phyloP scores from a whole-genome alignment of 2,797 vertebrate genomes.

The Streptopelia turtur region DNA sequence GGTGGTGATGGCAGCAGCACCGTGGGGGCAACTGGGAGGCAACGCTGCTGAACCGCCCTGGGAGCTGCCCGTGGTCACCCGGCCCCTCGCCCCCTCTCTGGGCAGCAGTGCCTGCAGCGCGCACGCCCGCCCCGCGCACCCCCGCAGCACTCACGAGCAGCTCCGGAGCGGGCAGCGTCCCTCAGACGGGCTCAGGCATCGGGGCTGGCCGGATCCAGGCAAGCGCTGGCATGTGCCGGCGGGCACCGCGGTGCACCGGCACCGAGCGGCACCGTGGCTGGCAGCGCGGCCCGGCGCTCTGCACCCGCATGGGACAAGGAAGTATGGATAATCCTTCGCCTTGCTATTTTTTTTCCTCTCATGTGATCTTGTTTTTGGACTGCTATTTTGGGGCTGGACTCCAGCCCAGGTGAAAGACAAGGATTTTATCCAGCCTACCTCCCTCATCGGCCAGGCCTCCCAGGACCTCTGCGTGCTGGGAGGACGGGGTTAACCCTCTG shows the following conservation, averaged over 20 bases:
- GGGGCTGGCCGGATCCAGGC: fast-evolving
- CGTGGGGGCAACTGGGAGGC: background rate
- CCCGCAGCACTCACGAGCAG: background rate
- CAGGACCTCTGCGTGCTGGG: background rate
- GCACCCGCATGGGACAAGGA: background rate
- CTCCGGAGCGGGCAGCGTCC: background rate
- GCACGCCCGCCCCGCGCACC: fast-evolving
- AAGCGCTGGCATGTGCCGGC: fast-evolving
- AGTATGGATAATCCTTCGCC: conserved; percentile 29
- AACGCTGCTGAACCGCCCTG: fast-evolving
- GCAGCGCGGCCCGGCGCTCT: background rate
- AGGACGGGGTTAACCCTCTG: background rate
- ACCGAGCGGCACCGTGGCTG: background rate
- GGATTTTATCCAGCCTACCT: conserved; percentile 46
- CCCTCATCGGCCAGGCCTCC: background rate
- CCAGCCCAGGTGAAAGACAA: conserved; percentile 76
- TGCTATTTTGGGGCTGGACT: conserved; percentile 78
- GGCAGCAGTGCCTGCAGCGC: background rate
- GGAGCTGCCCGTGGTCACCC: background rate
- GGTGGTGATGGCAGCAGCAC: background rate
- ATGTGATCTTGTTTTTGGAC: conserved; percentile 78
- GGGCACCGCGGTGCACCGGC: fast-evolving
- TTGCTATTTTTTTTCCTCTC: conserved; percentile 68
- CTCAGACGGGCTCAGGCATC: fast-evolving
- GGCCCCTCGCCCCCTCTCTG: background rate